Evolutionary conservation across 2,888 invertebrate genomes (phyloP).

Genomic region (Mayetiola destructor): DNA sequence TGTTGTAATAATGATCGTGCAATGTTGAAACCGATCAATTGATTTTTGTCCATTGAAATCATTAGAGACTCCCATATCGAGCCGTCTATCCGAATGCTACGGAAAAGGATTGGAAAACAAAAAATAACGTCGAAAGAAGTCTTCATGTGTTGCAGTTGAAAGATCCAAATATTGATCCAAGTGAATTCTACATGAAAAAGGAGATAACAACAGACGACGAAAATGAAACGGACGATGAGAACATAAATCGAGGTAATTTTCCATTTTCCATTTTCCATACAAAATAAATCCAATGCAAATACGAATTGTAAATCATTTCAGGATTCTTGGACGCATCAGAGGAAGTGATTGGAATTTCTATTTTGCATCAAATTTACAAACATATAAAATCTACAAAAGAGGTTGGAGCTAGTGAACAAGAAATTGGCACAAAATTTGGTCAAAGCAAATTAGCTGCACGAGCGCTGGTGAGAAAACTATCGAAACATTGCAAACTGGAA

Average conservation of each 20-base stretch:
- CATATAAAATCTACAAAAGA: slow-evolving; percentile 37
- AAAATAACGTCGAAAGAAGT: slow-evolving; percentile 35
- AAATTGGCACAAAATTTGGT: slow-evolving; percentile 33
- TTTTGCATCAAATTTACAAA: slow-evolving; percentile 39
- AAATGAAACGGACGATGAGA: not conserved
- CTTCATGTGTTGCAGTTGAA: slow-evolving; percentile 41
- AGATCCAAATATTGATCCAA: slow-evolving; percentile 40
- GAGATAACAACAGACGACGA: slow-evolving; percentile 16
- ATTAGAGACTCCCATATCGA: slow-evolving; percentile 37
- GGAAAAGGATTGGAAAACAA: slow-evolving; percentile 40
- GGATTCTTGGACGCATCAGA: slow-evolving; percentile 24
- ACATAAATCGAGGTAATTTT: not conserved
- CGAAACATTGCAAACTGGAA: not conserved
- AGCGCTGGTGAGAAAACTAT: slow-evolving; percentile 36
- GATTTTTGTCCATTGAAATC: slow-evolving; percentile 23
- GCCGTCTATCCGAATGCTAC: slow-evolving; percentile 43
- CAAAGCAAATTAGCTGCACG: slow-evolving; percentile 36
- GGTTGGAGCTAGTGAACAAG: slow-evolving; percentile 40
- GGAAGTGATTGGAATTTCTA: slow-evolving; percentile 29
- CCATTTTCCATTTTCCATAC: not conserved
- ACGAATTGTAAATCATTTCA: not conserved
- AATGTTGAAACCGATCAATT: slow-evolving; percentile 13
- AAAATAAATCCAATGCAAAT: not conserved
- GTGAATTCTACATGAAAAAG: slow-evolving; percentile 36
- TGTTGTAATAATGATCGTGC: slow-evolving; percentile 2